Base-by-base conservation (phyloP, 2,888 invertebrate species). In the Linhomoeus sp. region DNA sequence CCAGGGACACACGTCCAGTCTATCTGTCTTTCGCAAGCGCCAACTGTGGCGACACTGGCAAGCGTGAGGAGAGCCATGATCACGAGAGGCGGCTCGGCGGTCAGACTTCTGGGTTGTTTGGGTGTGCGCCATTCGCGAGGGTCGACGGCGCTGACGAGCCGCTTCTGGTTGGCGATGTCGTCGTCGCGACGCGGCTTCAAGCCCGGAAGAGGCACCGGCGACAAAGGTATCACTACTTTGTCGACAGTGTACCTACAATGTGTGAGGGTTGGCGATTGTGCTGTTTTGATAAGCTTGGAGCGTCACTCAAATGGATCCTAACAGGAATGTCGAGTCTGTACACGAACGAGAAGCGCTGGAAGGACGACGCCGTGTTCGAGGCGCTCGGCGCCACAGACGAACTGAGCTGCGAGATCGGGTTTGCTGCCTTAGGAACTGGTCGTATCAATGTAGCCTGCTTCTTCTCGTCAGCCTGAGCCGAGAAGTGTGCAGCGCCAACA, bases 371-470 rank as follows among this genome's bases (percentile, higher is more conserved):
- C 43, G 66, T 79, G 47, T 77, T 78, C 62, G 71, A 75, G 57
- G 79, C 79, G 2, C 69, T 80, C 25, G 80, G 80, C n/a, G 71
- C 76, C 1, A 76, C 22, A 14, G 80, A 81, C 66, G 80, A 81
- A 64, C 66, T 81, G 2, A 72, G 77, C 1, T 76, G 76, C 51
- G 72, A 73, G 50, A 70, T 81, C 48, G 80, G 79, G 69, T 72
- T 66, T 49, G 14, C 41, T 15, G 3, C 22, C 5, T 29, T 23
- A 29, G 29, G 23, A 24, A 25, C 38, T 36, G 19, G 29, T 24
- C 36, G 22, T 22, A 25, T 45, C n/a, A 33, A 35, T 37, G 40
- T 36, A 20, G 17, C 26, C 36, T 14, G n/a, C 19, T 17, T 43
- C 40, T 26, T n/a, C n/a, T n/a, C n/a, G n/a, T n/a, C n/a, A 41